Evolutionary conservation across 2,888 invertebrate species (phyloP), one percentile per base, ranked within the genome.

Genomic region (Temnothorax ravouxi): DNA sequence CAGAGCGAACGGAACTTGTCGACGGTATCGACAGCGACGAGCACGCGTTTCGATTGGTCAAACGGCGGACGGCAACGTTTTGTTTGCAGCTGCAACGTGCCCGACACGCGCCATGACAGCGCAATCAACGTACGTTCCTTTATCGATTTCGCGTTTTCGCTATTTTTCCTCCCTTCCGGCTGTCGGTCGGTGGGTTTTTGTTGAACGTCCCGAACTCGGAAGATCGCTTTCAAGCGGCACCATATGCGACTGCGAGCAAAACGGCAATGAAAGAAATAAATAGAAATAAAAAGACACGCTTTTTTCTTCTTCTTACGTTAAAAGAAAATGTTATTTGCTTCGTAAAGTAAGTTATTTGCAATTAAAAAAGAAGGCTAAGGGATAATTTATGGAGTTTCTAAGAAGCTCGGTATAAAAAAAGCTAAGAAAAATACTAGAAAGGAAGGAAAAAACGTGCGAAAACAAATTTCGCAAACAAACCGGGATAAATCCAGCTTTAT

Each of bases 61-160:
- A 67, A 67, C 74, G 74, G 41, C 67, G n/a, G 47, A 29, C 59
- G 52, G 44, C 44, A 56, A 59, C 69, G 74, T 69, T 82, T 83
- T 75, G 82, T 75, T 83, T 75, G 82, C 83, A 47, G 62, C 59
- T 62, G 64, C 64, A 80, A 81, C 38, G 15, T 47, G 61, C 52
- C 61, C 50, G 64, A 76, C 77, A 61, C 79, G 52, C 66, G 69
- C 52, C 38, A n/a, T 67, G 79, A 83, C 83, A 67, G 83, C 34
- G 79, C 69, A 83, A 83, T 83, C 83, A 67, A 67, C 79, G 83
- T 72, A 79, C 69, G 83, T 83, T n/a, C 52, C 44, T 59, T 66
- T 77, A 76, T 66, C 83, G 77, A 67, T 83, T 67, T 50, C 25
- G 66, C 82, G 66, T 56, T 67, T 82, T 61, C 81, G 52, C 61